phyloP scores from a whole-genome alignment of 2,888 invertebrate genomes.

The Volucella zonaria region DNA sequence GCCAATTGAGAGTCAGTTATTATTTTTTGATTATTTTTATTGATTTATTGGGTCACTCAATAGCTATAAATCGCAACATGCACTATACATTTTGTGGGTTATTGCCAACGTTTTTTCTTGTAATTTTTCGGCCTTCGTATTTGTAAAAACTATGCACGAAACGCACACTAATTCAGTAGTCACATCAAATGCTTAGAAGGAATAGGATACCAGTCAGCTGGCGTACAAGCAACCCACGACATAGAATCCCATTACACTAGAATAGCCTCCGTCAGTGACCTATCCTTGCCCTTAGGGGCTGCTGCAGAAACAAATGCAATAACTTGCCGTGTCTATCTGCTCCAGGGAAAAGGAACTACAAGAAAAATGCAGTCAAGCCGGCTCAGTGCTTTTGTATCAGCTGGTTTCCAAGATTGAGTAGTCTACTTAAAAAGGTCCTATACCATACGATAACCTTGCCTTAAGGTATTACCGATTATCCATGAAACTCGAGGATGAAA shows the following conservation, averaged over 20 bases:
- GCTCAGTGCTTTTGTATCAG: constrained; percentile 73
- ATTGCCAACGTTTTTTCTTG: constrained; percentile 27
- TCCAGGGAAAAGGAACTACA: constrained; percentile 74
- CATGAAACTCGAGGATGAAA: constrained; percentile 70
- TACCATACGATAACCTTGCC: constrained; percentile 76
- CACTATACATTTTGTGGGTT: constrained; percentile 53
- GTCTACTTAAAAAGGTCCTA: constrained; percentile 71
- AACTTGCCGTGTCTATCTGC: constrained; percentile 77
- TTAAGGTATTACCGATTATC: constrained; percentile 75
- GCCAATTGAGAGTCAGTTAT: too few species aligned
- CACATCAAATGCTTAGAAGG: background rate
- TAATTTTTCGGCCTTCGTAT: background rate
- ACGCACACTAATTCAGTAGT: background rate
- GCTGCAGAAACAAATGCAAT: constrained; percentile 75
- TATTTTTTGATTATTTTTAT: too few species aligned
- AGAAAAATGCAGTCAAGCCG: constrained; percentile 71
- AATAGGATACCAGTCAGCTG: background rate
- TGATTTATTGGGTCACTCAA: too few species aligned
- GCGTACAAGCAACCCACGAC: constrained; percentile 5
- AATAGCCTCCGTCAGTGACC: constrained; percentile 77
- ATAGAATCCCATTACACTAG: constrained; percentile 75
- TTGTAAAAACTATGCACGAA: background rate
- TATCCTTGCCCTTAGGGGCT: constrained; percentile 74
- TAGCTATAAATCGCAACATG: too few species aligned
- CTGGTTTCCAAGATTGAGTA: constrained; percentile 74